Base-by-base conservation (phyloP, 2,113 vertebrate genomes). In the Collichthys lucidus region DNA sequence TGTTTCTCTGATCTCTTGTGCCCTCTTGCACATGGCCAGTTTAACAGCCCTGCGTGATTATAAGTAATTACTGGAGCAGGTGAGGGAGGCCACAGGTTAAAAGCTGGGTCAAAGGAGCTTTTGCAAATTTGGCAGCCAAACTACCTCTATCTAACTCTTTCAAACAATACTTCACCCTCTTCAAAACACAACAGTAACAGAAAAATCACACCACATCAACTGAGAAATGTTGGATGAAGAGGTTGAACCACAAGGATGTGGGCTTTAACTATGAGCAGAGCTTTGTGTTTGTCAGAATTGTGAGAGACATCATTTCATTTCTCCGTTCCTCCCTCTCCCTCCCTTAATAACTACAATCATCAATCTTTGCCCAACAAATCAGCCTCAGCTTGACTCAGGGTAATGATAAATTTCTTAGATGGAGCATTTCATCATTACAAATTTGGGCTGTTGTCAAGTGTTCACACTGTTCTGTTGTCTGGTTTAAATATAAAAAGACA, bases 51-150 rank as follows among this genome's bases (percentile, higher is more conserved):
- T 7, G 47, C 31, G 74, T 74, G 63, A 53, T 83, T 0, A 78
- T 47, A 24, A 64, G 47, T 77, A 81, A 90, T 76, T 90, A 73
- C 74, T 42, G 49, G 47, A 53, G 11, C 42, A 64, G 83, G 42
- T 57, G 50, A 63, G 46, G 49, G 68, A 77, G 70, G 55, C 72
- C 66, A 74, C 14, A 3, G 50, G 67, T 59, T 84, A 75, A 67
- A 76, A 64, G 50, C 62, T 59, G 46, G 50, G 68, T 74, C 55
- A 61, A 40, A 56, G 35, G 24, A 60, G 53, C 52, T 46, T 11
- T 49, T 7, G 31, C 16, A 47, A 19, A 19, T 57, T 61, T 26
- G 12, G 52, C 61, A 72, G 52, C 62, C 24, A 55, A 50, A 55
- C 16, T 35, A 40, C 16, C 6, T 8, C 16, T 35, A 40, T 12